Evolutionary conservation across 2,797 vertebrate species (phyloP).

Genomic region (Melanotaenia trifasciata): DNA sequence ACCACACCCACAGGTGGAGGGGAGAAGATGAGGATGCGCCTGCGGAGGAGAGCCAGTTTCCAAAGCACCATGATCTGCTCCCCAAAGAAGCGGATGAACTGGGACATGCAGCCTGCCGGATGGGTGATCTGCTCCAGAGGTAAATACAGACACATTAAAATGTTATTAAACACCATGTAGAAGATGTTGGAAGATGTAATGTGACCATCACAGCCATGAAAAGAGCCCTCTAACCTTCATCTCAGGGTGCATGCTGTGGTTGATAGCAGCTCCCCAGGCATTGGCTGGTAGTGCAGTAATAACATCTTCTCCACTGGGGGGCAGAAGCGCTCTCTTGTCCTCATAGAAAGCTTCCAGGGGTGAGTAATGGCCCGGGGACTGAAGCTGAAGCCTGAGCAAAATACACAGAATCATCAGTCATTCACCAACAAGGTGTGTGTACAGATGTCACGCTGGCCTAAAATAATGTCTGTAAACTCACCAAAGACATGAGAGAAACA

Average conservation of each 20-base stretch:
- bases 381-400: constrained; percentile 88
- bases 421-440: no score
- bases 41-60: constrained; percentile 94
- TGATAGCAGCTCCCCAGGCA: constrained; percentile 86
- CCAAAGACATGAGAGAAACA: not conserved
- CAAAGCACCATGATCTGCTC: constrained; percentile 96
- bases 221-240: constrained; percentile 88
- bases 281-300: constrained; percentile 86
- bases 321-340: constrained; percentile 91
- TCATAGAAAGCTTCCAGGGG: constrained; percentile 93
- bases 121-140: constrained; percentile 89
- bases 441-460: no score
- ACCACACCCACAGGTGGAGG: constrained; percentile 94
- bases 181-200: no score
- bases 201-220: not conserved
- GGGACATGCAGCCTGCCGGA: constrained; percentile 96
- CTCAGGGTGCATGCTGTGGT: constrained; percentile 94
- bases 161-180: not conserved
- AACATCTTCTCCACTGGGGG: constrained; percentile 77
- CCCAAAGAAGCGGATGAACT: constrained; percentile 97
- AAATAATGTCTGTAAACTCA: not conserved
- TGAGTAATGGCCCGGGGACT: constrained; percentile 91
- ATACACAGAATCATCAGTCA: no score
- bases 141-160: constrained; percentile 3
- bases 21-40: constrained; percentile 95